These are phyloP conservation scores for Rhagoletis zephyria DNA, from an alignment of 1,140 invertebrate genomes.

Conservation along the genomic window DNA sequence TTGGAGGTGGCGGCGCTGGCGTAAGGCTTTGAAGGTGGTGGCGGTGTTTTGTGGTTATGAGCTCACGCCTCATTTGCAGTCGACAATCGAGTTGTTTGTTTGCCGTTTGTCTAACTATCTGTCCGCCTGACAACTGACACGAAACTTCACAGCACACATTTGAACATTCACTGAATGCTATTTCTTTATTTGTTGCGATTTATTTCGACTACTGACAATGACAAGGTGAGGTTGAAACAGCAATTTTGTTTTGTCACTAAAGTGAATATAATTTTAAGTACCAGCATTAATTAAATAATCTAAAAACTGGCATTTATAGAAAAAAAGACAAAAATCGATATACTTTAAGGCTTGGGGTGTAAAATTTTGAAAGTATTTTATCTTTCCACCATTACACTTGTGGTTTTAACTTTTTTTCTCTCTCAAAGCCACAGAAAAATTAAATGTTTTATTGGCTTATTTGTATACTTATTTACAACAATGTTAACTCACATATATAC, in stretches of 20 bases:
- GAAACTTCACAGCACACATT: slow-evolving; percentile 41
- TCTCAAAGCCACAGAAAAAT: not conserved
- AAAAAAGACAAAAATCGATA: not conserved
- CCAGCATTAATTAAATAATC: slow-evolving; percentile 32
- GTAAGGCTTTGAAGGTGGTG: not conserved
- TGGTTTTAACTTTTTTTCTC: not conserved
- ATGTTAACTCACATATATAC: not conserved
- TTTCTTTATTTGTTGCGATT: not conserved
- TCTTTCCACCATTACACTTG: not conserved
- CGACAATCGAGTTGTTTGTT: slow-evolving; percentile 45
- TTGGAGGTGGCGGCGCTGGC: slow-evolving; percentile 6
- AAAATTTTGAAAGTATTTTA: not conserved
- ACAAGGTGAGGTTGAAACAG: slow-evolving; percentile 17
- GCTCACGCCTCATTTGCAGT: slow-evolving; percentile 48
- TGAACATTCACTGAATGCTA: not conserved
- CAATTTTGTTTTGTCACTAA: slow-evolving; percentile 40
- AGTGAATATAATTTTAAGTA: slow-evolving; percentile 34
- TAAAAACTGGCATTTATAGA: not conserved
- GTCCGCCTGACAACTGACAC: slow-evolving; percentile 23
- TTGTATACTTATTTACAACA: no score
- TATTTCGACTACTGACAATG: not conserved
- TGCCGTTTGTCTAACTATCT: slow-evolving; percentile 5
- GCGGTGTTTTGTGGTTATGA: slow-evolving; percentile 14
- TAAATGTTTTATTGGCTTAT: not conserved
- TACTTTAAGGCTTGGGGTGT: not conserved